Conservation (phyloP, 2,797 vertebrate species). For the Pseudomugil gertrudae region DNA sequence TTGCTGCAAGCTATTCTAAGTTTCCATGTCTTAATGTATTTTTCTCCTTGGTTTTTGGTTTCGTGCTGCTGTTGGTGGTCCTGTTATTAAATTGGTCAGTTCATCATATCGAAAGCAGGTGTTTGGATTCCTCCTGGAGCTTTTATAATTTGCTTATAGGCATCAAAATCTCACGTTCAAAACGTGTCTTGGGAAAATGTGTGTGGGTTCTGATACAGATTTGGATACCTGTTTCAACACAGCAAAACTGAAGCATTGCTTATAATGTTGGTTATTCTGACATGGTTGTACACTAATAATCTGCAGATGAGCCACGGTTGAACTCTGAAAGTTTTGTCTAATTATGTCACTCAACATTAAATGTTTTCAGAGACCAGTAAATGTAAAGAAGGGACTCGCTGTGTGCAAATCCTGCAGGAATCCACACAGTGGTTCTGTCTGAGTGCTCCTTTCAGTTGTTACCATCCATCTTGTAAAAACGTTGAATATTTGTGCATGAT, state of each 20-base stretch:
- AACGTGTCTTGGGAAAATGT: neutral
- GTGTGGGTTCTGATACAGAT: conserved; percentile 8
- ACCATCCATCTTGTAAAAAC: neutral
- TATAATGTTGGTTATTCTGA: neutral
- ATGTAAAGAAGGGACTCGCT: neutral
- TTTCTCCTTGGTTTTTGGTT: conserved; percentile 1
- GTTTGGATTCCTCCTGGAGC: conserved; percentile 13
- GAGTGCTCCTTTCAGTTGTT: neutral
- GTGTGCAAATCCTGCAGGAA: neutral
- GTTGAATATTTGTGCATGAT: neutral
- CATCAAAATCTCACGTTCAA: conserved; percentile 10
- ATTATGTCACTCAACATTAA: neutral
- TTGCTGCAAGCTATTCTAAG: neutral
- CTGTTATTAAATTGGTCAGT: conserved; percentile 31
- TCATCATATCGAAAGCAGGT: conserved; percentile 19
- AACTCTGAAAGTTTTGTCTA: neutral
- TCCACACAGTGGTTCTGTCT: conserved; percentile 6
- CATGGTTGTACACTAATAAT: neutral
- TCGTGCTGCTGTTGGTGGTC: neutral
- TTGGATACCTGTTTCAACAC: neutral
- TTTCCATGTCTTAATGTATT: neutral
- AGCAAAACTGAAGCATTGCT: neutral
- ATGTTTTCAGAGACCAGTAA: neutral
- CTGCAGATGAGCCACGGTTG: neutral
- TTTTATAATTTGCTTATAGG: neutral